These are phyloP conservation scores for Folsomia manolachei DNA, from an alignment of 2,888 invertebrate genomes.

Conservation along the genomic window DNA sequence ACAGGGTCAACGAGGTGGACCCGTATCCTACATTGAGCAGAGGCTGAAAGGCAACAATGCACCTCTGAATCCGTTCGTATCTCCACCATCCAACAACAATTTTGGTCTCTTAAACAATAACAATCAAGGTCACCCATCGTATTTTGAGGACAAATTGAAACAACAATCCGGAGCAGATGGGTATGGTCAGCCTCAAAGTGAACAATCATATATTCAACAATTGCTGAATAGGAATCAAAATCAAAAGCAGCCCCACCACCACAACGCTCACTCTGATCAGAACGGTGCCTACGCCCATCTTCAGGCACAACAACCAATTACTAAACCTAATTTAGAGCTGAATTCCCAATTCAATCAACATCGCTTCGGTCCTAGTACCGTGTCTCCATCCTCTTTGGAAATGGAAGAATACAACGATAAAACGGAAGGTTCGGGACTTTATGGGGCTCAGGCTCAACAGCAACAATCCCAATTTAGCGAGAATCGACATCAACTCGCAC, in stretches of 20 bases:
- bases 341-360: not conserved
- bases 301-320: not conserved
- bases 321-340: not conserved
- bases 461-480: not conserved
- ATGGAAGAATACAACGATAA: not conserved
- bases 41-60: not conserved
- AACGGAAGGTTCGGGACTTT: not conserved
- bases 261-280: not conserved
- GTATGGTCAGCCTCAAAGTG: not conserved
- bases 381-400: not conserved
- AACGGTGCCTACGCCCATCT: not conserved
- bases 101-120: not conserved
- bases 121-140: not conserved
- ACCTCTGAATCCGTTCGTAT: not conserved
- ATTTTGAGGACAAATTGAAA: not conserved
- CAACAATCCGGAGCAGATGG: not conserved
- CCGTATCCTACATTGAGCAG: conserved; percentile 8
- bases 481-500: not conserved
- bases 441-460: not conserved
- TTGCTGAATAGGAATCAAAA: not conserved
- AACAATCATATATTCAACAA: not conserved
- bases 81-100: not conserved
- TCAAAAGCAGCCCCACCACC: not conserved
- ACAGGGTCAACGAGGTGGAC: not conserved
- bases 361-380: not conserved